Percentiles rank a stretch among this genome's conserved stretches.
Conservation (phyloP, 2,888 invertebrate genomes). For the Nebria brevicollis region DNA sequence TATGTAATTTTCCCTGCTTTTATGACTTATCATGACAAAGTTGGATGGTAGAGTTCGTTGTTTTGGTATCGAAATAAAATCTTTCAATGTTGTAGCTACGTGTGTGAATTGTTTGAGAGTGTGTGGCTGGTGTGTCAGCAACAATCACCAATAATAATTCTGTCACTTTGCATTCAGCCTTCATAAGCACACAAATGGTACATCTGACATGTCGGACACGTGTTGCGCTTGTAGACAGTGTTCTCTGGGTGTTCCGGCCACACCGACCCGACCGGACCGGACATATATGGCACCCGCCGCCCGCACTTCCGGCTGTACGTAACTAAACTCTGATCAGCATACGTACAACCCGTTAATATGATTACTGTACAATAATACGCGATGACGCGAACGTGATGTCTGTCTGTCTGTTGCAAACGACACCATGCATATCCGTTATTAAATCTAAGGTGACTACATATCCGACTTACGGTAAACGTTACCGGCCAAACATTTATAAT, state of each 20-base stretch:
- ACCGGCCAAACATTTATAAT: no score
- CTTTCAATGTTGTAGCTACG: neutral
- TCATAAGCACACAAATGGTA: constrained; percentile 23
- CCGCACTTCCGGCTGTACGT: constrained; percentile 14
- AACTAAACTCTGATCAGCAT: constrained; percentile 14
- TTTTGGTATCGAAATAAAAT: neutral
- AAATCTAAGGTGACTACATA: neutral
- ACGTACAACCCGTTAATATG: constrained; percentile 23
- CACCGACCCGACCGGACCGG: constrained; percentile 15
- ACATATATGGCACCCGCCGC: constrained; percentile 13
- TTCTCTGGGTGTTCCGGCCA: constrained; percentile 46
- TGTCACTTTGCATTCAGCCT: constrained; percentile 41
- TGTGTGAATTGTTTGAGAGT: neutral
- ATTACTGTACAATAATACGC: constrained; percentile 17
- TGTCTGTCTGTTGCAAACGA: neutral
- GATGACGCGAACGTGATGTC: constrained; percentile 12
- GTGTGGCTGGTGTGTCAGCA: neutral
- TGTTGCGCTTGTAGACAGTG: constrained; percentile 43
- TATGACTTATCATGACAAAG: no score
- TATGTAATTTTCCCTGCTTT: no score
- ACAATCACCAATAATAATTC: constrained; percentile 38
- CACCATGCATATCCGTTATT: neutral
- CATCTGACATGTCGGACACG: constrained; percentile 45
- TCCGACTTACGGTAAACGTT: neutral
- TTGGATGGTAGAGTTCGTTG: no score